Evolutionary conservation across 2,888 invertebrate species (phyloP), one percentile per base, ranked within the genome.

Genomic region (Tenthredo amoena): DNA sequence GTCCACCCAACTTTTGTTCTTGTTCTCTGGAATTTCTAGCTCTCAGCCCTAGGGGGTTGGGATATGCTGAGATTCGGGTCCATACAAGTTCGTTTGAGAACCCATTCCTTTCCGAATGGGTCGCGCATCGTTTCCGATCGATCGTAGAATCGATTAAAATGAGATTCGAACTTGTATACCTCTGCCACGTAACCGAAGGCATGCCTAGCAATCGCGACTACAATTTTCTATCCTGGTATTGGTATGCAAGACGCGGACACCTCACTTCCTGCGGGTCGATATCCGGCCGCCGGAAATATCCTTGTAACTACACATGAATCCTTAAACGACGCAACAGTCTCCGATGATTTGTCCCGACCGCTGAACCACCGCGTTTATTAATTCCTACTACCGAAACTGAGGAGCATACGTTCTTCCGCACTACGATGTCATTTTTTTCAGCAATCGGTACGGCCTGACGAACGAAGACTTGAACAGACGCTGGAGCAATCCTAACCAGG

Each of bases 381-480:
- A 62, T 62, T 21, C 12, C 12, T 3, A 58, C 37, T n/a, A 21
- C 0, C n/a, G 26, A n/a, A 47, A 76, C 0, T 3, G 6, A n/a
- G 5, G 9, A 18, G 7, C 72, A 40, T 40, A n/a, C 4, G 26
- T 21, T 10, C 12, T 43, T 10, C 10, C 40, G n/a, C 10, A 2
- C 21, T 21, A 10, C 31, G 34, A 26, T 47, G 31, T 37, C 21
- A 6, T 34, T 68, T 34, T 55, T 58, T 50, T 88, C 87, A 97
- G 97, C 94, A 96, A 97, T 94, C 96, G 98, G 88, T 97, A 97
- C 94, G 97, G 97, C 82, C 94, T 98, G 92, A 97, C 97, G 91
- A 97, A 97, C 92, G 96, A 97, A 94, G 98, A 98, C 94, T 94
- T 98, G 93, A 98, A 98, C 94, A 95, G 98, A 89, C 95, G 97